Evolutionary conservation across 1,140 invertebrate genomes (phyloP).

Genomic region (Diachasma alloeum): DNA sequence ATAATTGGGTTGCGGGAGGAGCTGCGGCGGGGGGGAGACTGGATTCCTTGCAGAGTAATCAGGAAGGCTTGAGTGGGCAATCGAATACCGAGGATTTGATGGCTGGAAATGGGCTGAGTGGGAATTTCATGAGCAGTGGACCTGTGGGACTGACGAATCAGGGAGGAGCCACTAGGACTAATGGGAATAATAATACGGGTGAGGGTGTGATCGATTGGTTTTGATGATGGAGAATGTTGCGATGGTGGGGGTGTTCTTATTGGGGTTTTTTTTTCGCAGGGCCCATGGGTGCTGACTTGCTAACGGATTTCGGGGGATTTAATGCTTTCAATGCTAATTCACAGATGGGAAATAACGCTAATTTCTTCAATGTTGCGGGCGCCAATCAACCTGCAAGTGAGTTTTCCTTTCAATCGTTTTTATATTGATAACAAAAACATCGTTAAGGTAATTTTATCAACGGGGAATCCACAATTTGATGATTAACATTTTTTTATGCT

Average conservation of each 20-base stretch:
- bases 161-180: conserved; percentile 34
- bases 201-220: conserved; percentile 26
- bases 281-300: conserved; percentile 65
- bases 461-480: too few species aligned
- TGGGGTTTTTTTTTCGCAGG: conserved; percentile 34
- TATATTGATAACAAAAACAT: not conserved
- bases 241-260: not conserved
- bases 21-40: not conserved
- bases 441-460: too few species aligned
- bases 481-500: too few species aligned
- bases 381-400: conserved; percentile 47
- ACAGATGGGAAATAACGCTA: conserved; percentile 46
- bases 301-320: conserved; percentile 67
- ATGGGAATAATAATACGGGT: conserved; percentile 55
- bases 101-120: not conserved
- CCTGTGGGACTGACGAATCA: conserved; percentile 43
- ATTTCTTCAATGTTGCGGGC: conserved; percentile 46
- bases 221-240: not conserved
- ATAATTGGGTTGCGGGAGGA: not conserved
- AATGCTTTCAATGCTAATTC: conserved; percentile 48
- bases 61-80: not conserved
- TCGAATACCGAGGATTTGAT: not conserved
- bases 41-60: conserved; percentile 17
- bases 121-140: conserved; percentile 37
- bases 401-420: conserved; percentile 13